Percentiles rank a stretch among this genome's conserved stretches.
phyloP scores from a whole-genome alignment of 2,113 vertebrate genomes.

The Cyrtonyx montezumae region DNA sequence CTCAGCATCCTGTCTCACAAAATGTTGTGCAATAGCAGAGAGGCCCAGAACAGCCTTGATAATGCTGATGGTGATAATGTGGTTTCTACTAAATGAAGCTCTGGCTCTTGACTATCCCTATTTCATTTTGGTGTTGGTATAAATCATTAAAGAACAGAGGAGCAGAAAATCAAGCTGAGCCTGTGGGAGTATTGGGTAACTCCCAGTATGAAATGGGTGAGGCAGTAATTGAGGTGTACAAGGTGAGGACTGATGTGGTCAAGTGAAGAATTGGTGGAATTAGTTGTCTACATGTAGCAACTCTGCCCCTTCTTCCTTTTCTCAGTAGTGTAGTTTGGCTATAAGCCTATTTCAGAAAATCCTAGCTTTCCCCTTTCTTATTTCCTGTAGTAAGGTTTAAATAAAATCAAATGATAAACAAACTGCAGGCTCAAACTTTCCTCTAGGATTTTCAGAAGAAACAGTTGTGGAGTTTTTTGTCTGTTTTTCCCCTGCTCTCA shows the following conservation, averaged over 20 bases:
- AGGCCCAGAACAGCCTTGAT: background rate
- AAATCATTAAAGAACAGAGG: background rate
- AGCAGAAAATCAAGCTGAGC: background rate
- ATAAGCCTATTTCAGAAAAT: background rate
- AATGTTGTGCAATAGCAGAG: background rate
- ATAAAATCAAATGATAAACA: background rate
- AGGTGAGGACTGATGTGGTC: background rate
- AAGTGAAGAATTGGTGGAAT: background rate
- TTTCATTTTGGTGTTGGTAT: background rate
- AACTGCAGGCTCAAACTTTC: background rate
- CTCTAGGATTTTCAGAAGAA: background rate
- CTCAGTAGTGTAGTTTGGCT: background rate
- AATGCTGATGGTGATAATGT: background rate
- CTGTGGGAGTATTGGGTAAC: background rate
- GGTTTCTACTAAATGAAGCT: background rate
- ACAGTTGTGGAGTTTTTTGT: background rate
- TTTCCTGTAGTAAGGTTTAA: background rate
- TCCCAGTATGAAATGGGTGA: background rate
- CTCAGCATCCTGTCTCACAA: background rate
- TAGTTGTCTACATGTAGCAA: background rate
- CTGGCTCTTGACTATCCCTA: background rate
- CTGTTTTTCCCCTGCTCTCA: accelerated
- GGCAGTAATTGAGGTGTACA: background rate
- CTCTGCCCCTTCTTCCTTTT: constrained; percentile 6
- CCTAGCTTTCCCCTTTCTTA: background rate